These are phyloP conservation scores for Semotilus atromaculatus DNA, from an alignment of 2,797 vertebrate species.

Conservation along the genomic window DNA sequence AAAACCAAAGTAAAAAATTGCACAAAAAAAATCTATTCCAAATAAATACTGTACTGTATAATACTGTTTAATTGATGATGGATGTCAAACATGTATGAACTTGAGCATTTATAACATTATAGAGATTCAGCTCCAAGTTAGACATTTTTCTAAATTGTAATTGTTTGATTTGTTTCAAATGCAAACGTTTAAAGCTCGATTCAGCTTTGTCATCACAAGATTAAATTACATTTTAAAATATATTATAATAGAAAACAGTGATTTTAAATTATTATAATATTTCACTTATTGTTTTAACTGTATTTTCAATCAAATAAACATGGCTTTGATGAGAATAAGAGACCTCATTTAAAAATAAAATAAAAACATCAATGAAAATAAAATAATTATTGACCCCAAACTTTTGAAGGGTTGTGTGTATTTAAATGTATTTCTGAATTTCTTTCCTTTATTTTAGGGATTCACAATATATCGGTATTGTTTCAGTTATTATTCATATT, in stretches of 20 bases:
- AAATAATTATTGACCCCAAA: not conserved
- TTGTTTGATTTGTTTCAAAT: too few species aligned
- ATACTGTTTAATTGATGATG: not conserved
- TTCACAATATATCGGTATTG: not conserved
- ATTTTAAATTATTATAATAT: not conserved
- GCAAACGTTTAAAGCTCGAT: not conserved
- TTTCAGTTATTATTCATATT: not conserved
- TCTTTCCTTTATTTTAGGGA: not conserved
- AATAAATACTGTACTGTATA: not conserved
- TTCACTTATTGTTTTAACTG: not conserved
- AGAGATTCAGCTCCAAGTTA: not conserved
- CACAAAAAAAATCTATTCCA: not conserved
- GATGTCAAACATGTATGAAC: not conserved
- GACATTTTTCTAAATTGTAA: too few species aligned
- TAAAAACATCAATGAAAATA: not conserved
- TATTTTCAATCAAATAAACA: not conserved
- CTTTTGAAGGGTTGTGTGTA: not conserved
- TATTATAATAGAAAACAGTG: too few species aligned
- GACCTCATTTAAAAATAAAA: not conserved
- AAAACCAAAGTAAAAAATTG: too few species aligned
- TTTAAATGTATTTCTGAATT: not conserved
- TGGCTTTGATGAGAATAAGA: not conserved
- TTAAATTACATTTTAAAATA: not conserved
- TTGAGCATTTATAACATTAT: not conserved
- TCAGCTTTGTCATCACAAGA: not conserved